Percentiles rank a stretch among this genome's conserved stretches.
Evolutionary conservation across 2,113 vertebrate species (phyloP).

Genomic region (Polyodon spathula): DNA sequence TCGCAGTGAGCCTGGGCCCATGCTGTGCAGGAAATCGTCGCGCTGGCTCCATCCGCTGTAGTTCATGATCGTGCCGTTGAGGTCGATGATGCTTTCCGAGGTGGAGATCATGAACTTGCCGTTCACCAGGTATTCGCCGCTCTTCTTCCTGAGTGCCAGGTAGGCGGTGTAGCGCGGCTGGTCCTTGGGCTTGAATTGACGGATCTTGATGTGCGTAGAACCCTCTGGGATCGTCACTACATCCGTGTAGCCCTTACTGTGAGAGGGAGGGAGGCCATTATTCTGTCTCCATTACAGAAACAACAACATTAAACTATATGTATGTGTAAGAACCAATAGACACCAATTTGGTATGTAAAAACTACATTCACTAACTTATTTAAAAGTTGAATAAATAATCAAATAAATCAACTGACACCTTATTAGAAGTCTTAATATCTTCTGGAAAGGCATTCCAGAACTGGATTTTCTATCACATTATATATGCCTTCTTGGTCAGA

Average conservation of each 20-base stretch:
- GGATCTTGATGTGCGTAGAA: conserved; percentile 88
- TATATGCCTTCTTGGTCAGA: no score
- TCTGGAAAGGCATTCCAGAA: no score
- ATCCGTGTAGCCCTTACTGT: conserved; percentile 93
- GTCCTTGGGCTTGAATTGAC: conserved; percentile 88
- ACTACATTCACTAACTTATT: no score
- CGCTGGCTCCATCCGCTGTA: conserved; percentile 94
- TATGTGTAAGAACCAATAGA: no score
- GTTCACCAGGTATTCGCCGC: conserved; percentile 82
- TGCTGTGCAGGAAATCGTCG: conserved; percentile 82
- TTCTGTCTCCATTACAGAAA: no score
- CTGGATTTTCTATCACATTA: no score
- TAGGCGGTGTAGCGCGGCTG: conserved; percentile 86
- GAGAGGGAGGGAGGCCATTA: not conserved
- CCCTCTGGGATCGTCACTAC: conserved; percentile 88
- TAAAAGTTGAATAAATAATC: no score
- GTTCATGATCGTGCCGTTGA: conserved; percentile 89
- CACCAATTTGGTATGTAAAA: no score
- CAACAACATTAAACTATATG: no score
- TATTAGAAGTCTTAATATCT: no score
- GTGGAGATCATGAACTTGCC: conserved; percentile 98
- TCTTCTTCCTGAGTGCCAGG: conserved; percentile 78
- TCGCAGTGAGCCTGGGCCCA: conserved; percentile 78
- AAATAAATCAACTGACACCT: no score
- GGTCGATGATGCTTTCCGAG: conserved; percentile 82